Conservation (phyloP, 2,113 vertebrate genomes). For the Petrocephalus microphthalmus region DNA sequence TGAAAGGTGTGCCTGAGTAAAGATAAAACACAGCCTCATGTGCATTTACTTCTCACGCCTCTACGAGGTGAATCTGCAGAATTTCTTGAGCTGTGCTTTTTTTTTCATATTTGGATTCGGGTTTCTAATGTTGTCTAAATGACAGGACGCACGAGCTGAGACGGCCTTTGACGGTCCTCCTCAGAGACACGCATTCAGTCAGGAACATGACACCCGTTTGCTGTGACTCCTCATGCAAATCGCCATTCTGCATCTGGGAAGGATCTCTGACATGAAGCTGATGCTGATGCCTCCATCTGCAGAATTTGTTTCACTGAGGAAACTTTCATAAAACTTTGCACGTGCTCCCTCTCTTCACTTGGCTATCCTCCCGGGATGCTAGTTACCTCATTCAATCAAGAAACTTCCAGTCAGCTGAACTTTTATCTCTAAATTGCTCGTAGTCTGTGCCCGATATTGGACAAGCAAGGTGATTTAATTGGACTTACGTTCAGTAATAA, state of each 20-base stretch:
- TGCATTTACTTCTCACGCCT: background rate
- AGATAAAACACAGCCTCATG: background rate
- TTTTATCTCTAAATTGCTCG: no score
- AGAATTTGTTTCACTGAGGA: background rate
- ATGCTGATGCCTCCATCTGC: background rate
- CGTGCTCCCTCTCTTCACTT: background rate
- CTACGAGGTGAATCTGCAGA: background rate
- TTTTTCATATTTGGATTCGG: background rate
- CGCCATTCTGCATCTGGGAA: background rate
- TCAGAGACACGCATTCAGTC: background rate
- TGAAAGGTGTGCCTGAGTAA: background rate
- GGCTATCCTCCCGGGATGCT: background rate
- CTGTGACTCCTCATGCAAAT: background rate
- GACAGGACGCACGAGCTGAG: background rate
- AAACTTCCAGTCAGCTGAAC: background rate
- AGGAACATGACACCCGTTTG: background rate
- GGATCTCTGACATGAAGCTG: background rate
- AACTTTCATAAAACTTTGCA: background rate
- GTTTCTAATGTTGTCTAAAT: background rate
- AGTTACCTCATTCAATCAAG: background rate
- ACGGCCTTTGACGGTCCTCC: background rate
- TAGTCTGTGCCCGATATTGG: no score
- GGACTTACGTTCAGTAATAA: no score
- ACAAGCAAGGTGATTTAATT: no score
- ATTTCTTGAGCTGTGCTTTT: background rate